A percentile compares a stretch with the other conserved stretches of the same genome.
Conservation (phyloP, 2,888 invertebrate genomes). For the Bedellia somnulentella region DNA sequence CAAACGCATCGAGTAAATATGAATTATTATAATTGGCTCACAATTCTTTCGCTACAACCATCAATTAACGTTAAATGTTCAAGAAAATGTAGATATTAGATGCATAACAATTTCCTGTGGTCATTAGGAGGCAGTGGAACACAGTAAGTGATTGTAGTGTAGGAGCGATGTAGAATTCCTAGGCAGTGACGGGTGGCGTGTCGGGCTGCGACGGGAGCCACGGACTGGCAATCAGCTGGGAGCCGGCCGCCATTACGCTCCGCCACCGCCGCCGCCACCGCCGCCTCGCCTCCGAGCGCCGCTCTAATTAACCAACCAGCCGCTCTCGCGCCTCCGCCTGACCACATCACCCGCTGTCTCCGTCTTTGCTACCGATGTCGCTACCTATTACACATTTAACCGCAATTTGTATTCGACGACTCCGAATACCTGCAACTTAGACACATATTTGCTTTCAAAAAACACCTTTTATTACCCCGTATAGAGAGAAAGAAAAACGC, state of each 20-base stretch:
- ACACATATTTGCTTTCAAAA: too few relatives aligned
- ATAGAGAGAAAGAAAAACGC: too few relatives aligned
- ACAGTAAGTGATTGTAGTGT: slow-evolving; percentile 23
- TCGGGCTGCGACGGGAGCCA: slow-evolving; percentile 15
- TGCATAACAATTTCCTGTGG: slow-evolving; percentile 16
- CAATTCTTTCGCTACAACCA: too few relatives aligned
- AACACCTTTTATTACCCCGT: too few relatives aligned
- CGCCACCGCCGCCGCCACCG: slow-evolving; percentile 13
- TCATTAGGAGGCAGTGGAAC: slow-evolving; percentile 19
- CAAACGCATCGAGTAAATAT: too few relatives aligned
- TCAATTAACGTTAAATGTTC: too few relatives aligned
- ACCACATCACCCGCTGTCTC: slow-evolving; percentile 2
- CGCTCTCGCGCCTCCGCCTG: background rate
- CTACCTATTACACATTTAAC: too few relatives aligned
- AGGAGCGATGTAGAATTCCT: slow-evolving; percentile 20
- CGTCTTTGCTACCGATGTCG: slow-evolving; percentile 2
- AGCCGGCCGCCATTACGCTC: slow-evolving; percentile 31
- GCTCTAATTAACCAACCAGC: too few relatives aligned
- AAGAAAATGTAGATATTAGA: too few relatives aligned
- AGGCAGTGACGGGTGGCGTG: slow-evolving; percentile 21
- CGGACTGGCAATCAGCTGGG: slow-evolving; percentile 29
- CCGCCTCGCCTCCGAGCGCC: too few relatives aligned
- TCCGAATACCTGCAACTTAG: too few relatives aligned
- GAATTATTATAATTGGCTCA: too few relatives aligned
- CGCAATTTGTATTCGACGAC: slow-evolving; percentile 7